These are phyloP conservation scores for Drosophila sp. DNA, from an alignment of 1,140 invertebrate species.

Conservation along the genomic window DNA sequence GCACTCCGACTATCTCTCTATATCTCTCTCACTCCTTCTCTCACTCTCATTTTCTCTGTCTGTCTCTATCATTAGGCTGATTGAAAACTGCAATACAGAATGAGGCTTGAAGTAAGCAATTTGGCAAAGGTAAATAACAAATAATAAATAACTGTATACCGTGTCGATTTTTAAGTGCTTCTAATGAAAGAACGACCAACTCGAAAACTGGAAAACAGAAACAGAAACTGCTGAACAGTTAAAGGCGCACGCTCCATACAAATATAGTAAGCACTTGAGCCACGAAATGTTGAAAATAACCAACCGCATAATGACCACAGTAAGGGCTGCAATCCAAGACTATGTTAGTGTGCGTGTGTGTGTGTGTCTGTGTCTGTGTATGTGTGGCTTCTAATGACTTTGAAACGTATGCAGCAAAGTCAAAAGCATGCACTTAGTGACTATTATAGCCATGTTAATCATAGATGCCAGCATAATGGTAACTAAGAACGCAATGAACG, in stretches of 20 bases:
- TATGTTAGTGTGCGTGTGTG: constrained; percentile 18
- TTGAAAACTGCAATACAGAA: constrained; percentile 64
- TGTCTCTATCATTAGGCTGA: constrained; percentile 74
- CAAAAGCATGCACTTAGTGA: constrained; percentile 78
- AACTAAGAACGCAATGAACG: constrained; percentile 58
- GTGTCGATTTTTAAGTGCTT: constrained; percentile 81
- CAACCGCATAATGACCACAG: constrained; percentile 77
- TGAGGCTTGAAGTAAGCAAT: constrained; percentile 71
- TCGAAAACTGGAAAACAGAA: constrained; percentile 47
- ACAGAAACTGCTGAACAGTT: constrained; percentile 52
- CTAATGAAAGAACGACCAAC: constrained; percentile 52
- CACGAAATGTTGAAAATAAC: constrained; percentile 75
- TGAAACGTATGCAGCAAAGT: constrained; percentile 71
- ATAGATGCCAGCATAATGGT: constrained; percentile 71
- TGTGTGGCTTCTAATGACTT: constrained; percentile 66
- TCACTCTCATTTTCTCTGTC: constrained; percentile 11
- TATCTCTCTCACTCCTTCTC: neutral
- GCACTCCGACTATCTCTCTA: constrained; percentile 16
- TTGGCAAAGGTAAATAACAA: constrained; percentile 65
- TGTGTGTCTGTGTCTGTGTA: constrained; percentile 15
- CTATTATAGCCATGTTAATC: constrained; percentile 76
- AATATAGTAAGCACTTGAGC: constrained; percentile 78
- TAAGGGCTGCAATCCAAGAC: constrained; percentile 33
- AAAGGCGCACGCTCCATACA: constrained; percentile 48
- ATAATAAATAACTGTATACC: constrained; percentile 77